These are phyloP conservation scores for Coranthus polyacanthus DNA, from an alignment of 2,797 vertebrate species.

Conservation along the genomic window DNA sequence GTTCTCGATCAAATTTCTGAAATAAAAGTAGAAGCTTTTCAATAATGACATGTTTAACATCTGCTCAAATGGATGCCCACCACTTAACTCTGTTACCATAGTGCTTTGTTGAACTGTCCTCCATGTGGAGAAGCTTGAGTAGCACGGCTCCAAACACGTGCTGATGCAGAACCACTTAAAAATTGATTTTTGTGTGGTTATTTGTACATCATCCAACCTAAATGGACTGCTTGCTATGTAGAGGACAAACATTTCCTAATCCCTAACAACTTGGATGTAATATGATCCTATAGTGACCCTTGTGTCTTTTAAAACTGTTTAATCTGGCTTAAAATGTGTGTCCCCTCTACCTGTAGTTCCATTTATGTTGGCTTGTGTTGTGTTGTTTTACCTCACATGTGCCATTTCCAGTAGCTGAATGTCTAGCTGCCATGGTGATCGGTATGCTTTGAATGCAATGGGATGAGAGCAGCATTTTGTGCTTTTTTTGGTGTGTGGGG, in stretches of 20 bases:
- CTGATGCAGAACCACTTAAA: conserved; percentile 50
- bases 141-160: conserved; percentile 32
- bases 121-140: conserved; percentile 43
- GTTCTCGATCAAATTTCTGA: conserved; percentile 13
- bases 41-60: conserved; percentile 12
- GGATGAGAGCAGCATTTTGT: conserved; percentile 71
- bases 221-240: conserved; percentile 59
- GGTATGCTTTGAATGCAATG: conserved; percentile 72
- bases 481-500: conserved; percentile 60
- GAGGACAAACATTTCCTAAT: conserved; percentile 13
- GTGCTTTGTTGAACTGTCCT: conserved; percentile 42
- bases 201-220: conserved; percentile 51
- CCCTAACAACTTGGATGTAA: neutral
- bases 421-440: conserved; percentile 75
- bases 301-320: conserved; percentile 1
- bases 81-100: conserved; percentile 22
- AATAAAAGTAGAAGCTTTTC: conserved; percentile 9
- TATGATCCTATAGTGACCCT: neutral
- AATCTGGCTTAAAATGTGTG: conserved; percentile 3
- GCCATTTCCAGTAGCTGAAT: conserved; percentile 60
- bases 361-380: conserved; percentile 61
- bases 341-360: conserved; percentile 39
- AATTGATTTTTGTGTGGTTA: conserved; percentile 37
- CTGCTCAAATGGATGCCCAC: conserved; percentile 16
- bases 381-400: conserved; percentile 48